These are phyloP conservation scores for Crypturellus undulatus DNA, from an alignment of 2,113 vertebrate genomes.

Conservation along the genomic window DNA sequence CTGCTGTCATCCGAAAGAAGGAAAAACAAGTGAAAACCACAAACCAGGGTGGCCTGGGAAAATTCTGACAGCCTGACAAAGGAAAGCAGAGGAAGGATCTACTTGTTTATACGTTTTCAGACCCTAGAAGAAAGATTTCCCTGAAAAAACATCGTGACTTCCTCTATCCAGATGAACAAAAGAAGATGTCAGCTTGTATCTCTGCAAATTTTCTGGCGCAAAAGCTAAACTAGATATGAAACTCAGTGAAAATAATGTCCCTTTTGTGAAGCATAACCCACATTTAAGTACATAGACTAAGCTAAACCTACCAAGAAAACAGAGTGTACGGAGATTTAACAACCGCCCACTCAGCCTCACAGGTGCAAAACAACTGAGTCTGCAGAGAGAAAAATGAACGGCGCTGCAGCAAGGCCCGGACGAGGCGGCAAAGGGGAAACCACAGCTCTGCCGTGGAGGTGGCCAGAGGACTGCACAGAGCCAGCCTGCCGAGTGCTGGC, in stretches of 20 bases:
- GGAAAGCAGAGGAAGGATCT: conserved; percentile 1
- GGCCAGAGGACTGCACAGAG: not conserved
- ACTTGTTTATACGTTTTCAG: conserved; percentile 34
- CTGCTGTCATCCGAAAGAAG: not conserved
- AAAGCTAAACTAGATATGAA: conserved; percentile 18
- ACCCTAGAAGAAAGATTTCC: not conserved
- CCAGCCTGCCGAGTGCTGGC: accelerated
- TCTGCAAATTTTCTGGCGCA: not conserved
- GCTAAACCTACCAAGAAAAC: conserved; percentile 23
- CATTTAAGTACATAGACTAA: conserved; percentile 21
- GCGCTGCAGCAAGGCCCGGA: not conserved
- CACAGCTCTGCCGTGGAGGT: accelerated
- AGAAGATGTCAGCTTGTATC: conserved; percentile 14
- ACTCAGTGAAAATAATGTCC: not conserved
- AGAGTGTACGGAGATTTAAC: conserved; percentile 4
- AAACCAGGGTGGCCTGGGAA: not conserved
- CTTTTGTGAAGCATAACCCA: not conserved
- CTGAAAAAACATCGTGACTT: conserved; percentile 35
- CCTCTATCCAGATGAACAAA: conserved; percentile 1
- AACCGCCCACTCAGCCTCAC: conserved; percentile 26
- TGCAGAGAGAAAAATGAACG: not conserved
- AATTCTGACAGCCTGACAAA: conserved; percentile 39
- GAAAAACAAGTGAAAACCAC: conserved; percentile 47
- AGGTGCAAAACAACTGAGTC: conserved; percentile 31
- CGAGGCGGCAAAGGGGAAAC: not conserved